Percentiles rank a stretch among this genome's conserved stretches.
Conservation (phyloP, 2,888 invertebrate genomes). For the Synergus japonicus region DNA sequence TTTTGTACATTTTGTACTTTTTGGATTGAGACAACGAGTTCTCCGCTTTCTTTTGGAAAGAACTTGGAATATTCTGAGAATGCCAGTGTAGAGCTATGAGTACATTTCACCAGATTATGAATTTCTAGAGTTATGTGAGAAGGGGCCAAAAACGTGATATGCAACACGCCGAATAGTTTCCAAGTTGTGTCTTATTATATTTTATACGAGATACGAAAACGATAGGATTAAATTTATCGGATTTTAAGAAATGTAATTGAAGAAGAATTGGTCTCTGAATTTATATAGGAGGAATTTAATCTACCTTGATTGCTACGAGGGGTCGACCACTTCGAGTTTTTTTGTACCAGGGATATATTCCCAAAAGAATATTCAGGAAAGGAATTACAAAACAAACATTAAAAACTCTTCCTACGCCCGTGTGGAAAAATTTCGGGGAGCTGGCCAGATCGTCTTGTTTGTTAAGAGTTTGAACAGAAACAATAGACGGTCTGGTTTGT, state of each 20-base stretch:
- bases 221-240: neutral
- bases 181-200: neutral
- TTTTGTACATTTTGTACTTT: too few species aligned
- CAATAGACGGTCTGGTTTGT: too few species aligned
- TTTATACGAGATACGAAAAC: neutral
- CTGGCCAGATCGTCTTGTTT: too few species aligned
- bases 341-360: too few species aligned
- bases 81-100: conserved; percentile 24
- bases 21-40: conserved; percentile 30
- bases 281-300: conserved; percentile 29
- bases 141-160: conserved; percentile 21
- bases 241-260: conserved; percentile 12
- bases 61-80: conserved; percentile 32
- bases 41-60: conserved; percentile 19
- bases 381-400: too few species aligned
- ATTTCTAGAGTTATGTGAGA: conserved; percentile 28
- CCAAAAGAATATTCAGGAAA: too few species aligned
- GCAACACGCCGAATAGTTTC: conserved; percentile 11
- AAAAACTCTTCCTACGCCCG: too few species aligned
- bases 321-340: too few species aligned
- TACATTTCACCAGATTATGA: conserved; percentile 32
- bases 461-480: too few species aligned
- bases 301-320: neutral
- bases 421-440: too few species aligned
- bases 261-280: conserved; percentile 18